Conservation (phyloP, 2,797 vertebrate genomes). For the Argya squamiceps region DNA sequence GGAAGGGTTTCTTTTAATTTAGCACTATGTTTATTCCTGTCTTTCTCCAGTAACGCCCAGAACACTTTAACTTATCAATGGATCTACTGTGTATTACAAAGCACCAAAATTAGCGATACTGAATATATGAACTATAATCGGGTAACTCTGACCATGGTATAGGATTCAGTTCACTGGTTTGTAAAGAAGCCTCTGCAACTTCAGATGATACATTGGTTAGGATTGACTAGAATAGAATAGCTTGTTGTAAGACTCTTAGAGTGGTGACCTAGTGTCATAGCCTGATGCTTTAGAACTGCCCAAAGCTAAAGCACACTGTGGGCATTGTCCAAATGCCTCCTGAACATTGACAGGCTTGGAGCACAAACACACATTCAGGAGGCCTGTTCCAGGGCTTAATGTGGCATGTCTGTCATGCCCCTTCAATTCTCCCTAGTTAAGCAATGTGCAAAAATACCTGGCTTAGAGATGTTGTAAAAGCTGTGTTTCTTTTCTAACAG, state of each 20-base stretch:
- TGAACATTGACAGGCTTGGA: not conserved
- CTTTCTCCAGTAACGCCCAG: not conserved
- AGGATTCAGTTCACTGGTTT: not conserved
- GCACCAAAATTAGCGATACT: not conserved
- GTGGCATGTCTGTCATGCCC: rapidly evolving
- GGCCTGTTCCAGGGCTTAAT: not conserved
- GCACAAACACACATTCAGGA: not conserved
- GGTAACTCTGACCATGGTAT: not conserved
- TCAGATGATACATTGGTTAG: not conserved
- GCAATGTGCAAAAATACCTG: not conserved
- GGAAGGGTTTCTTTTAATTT: not conserved
- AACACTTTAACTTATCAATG: not conserved
- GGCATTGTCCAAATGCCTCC: not conserved
- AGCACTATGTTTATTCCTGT: not conserved
- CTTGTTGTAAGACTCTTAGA: not conserved
- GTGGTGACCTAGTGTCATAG: not conserved
- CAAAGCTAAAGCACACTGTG: not conserved
- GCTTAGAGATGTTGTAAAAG: not conserved
- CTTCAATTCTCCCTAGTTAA: not conserved
- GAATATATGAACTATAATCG: not conserved
- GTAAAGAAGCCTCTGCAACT: not conserved
- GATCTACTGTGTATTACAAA: not conserved
- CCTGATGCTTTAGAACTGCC: not conserved
- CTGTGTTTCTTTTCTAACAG: not conserved
- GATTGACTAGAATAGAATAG: not conserved